phyloP scores from a whole-genome alignment of 1,140 invertebrate species.

The Diachasma alloeum region DNA sequence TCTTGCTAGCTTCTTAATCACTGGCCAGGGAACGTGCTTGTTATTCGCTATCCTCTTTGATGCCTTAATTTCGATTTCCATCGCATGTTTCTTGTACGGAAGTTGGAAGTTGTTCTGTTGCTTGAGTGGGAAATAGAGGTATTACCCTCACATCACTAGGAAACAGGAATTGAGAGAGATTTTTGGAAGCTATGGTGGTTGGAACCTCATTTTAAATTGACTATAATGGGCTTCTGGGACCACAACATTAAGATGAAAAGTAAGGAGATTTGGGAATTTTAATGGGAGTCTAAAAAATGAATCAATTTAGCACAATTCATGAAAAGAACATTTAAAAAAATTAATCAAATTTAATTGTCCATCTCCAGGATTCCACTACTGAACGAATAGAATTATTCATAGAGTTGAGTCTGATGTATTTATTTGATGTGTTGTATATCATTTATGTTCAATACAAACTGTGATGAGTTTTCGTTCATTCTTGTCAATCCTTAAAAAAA shows the following conservation, averaged over 20 bases:
- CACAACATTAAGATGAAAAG: slow-evolving; percentile 42
- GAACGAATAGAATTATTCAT: background rate
- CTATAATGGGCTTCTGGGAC: slow-evolving; percentile 47
- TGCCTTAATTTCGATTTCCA: slow-evolving; percentile 40
- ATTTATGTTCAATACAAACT: too few species aligned
- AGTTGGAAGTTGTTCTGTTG: slow-evolving; percentile 47
- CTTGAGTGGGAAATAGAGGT: slow-evolving; percentile 43
- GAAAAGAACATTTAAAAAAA: background rate
- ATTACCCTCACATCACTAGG: slow-evolving; percentile 35
- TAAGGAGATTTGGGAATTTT: slow-evolving; percentile 39
- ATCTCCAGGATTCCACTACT: background rate
- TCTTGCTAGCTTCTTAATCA: slow-evolving; percentile 37
- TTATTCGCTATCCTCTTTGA: slow-evolving; percentile 45
- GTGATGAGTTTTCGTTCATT: too few species aligned
- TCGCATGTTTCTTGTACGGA: slow-evolving; percentile 40
- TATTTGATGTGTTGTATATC: background rate
- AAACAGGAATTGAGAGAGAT: slow-evolving; percentile 43
- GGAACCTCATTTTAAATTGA: slow-evolving; percentile 50
- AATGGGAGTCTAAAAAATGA: too few species aligned
- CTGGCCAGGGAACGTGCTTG: slow-evolving; percentile 37
- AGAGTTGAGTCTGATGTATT: background rate
- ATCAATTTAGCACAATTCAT: too few species aligned
- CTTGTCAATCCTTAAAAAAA: too few species aligned
- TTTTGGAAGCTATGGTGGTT: slow-evolving; percentile 50
- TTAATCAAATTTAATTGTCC: background rate